These are phyloP conservation scores for Diorhabda carinulata DNA, from an alignment of 1,140 invertebrate species.

Conservation along the genomic window DNA sequence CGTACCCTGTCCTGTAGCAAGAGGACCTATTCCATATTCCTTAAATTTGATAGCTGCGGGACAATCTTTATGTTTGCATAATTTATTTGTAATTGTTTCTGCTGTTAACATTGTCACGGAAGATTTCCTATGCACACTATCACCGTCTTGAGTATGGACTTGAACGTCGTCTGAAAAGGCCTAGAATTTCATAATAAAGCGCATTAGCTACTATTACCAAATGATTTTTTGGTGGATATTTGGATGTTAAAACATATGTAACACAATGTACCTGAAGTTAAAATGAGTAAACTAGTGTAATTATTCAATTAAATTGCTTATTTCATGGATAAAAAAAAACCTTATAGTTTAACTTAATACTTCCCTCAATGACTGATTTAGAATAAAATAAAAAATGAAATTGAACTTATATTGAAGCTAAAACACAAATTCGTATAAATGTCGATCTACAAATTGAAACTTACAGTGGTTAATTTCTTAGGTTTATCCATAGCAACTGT, in stretches of 20 bases:
- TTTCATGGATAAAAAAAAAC: too few species aligned
- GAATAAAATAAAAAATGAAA: too few species aligned
- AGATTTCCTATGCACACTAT: constrained; percentile 1
- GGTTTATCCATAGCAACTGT: constrained; percentile 3
- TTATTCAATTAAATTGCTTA: too few species aligned
- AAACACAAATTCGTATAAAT: too few species aligned
- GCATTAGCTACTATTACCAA: too few species aligned
- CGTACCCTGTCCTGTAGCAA: constrained; percentile 35
- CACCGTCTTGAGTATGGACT: neutral
- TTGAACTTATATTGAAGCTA: too few species aligned
- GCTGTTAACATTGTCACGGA: constrained; percentile 28
- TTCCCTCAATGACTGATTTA: too few species aligned
- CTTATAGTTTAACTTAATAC: too few species aligned
- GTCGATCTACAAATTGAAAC: neutral
- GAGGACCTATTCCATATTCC: constrained; percentile 43
- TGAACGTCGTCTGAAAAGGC: neutral
- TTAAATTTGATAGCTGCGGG: constrained; percentile 42
- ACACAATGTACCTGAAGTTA: too few species aligned
- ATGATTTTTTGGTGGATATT: too few species aligned
- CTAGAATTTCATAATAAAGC: neutral
- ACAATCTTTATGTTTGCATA: constrained; percentile 44
- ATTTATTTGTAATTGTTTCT: constrained; percentile 33
- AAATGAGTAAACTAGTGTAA: too few species aligned
- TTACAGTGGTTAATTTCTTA: constrained; percentile 14
- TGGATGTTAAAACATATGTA: too few species aligned